Evolutionary conservation across 2,888 invertebrate species (phyloP).

Genomic region (Sialis lutaria): DNA sequence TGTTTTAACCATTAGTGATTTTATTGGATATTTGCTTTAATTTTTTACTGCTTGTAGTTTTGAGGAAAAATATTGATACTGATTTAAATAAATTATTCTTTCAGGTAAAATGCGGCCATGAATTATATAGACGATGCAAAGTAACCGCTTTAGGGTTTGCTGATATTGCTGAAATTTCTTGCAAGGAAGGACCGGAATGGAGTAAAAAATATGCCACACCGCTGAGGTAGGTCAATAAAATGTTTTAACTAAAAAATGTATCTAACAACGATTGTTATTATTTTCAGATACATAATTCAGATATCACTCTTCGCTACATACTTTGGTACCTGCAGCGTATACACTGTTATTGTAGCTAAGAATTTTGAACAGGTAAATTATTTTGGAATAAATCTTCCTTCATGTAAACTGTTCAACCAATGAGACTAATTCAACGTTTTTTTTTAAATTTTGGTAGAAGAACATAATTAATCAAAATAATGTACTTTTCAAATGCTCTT

Average conservation of each 20-base stretch:
- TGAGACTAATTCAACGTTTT: no score
- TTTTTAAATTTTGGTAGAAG: no score
- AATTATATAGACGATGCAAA: constrained; percentile 52
- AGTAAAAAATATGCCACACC: constrained; percentile 40
- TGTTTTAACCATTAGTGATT: no score
- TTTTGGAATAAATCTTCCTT: neutral
- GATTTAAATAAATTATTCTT: constrained; percentile 11
- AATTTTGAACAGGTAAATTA: constrained; percentile 52
- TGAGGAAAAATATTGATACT: no score
- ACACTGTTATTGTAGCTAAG: constrained; percentile 80
- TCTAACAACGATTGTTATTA: constrained; percentile 11
- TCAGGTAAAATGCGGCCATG: constrained; percentile 69
- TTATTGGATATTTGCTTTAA: no score
- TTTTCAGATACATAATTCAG: constrained; percentile 47
- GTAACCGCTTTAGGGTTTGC: constrained; percentile 68
- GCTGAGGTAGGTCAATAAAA: constrained; percentile 34
- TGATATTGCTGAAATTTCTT: constrained; percentile 67
- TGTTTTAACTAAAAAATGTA: neutral
- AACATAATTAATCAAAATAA: no score
- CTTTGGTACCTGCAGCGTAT: constrained; percentile 94
- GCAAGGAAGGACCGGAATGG: constrained; percentile 58
- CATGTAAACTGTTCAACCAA: no score
- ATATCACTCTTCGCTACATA: constrained; percentile 78
- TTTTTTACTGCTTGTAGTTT: no score
- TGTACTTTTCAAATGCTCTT: neutral